Conservation (phyloP, 2,888 invertebrate species). For the Cephus pygmeus region DNA sequence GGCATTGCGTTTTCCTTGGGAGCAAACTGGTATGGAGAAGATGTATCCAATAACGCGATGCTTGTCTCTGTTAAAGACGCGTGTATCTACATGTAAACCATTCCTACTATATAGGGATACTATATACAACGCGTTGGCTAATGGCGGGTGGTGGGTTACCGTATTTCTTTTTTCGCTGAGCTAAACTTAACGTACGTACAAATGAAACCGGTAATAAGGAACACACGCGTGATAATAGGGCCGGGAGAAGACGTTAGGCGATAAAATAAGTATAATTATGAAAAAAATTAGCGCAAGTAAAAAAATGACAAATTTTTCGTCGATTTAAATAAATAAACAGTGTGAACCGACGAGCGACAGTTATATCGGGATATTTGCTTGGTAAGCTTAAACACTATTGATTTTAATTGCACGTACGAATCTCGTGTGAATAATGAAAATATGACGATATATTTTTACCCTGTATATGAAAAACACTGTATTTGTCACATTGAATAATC, state of each 20-base stretch:
- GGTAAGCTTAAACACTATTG: neutral
- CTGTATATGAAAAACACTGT: neutral
- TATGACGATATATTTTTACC: neutral
- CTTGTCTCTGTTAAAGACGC: slow-evolving; percentile 26
- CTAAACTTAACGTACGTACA: neutral
- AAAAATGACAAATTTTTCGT: neutral
- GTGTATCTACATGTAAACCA: slow-evolving; percentile 26
- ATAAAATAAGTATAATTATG: neutral
- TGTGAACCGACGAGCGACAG: neutral
- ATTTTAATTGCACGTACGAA: neutral
- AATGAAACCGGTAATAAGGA: neutral
- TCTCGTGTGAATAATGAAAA: neutral
- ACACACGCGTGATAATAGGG: neutral
- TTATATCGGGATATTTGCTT: neutral
- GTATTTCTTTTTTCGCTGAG: neutral
- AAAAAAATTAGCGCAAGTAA: neutral
- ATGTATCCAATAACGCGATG: slow-evolving; percentile 33
- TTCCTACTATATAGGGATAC: neutral
- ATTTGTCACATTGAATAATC: neutral
- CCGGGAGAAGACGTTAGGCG: neutral
- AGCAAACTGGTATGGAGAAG: slow-evolving; percentile 23
- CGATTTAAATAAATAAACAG: neutral
- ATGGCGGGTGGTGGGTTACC: neutral
- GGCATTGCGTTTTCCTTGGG: slow-evolving; percentile 49
- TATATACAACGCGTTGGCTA: neutral